phyloP scores from a whole-genome alignment of 2,888 invertebrate species.

The Drosophila mimica region DNA sequence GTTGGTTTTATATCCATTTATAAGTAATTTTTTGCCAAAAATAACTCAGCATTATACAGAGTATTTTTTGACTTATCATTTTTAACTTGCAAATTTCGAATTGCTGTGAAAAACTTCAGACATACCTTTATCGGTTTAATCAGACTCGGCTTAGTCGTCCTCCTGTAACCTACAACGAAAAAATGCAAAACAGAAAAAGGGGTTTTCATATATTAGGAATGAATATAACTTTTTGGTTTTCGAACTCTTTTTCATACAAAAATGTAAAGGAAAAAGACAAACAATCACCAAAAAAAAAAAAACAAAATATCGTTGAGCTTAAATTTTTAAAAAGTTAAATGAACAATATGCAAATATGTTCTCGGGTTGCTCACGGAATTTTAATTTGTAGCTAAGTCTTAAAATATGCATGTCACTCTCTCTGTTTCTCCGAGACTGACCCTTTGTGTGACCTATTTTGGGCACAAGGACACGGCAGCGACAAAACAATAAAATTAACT shows the following conservation, averaged over 20 bases:
- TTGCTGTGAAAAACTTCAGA: constrained; percentile 6
- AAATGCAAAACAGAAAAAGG: constrained; percentile 53
- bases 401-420: constrained; percentile 62
- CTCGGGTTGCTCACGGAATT: constrained; percentile 69
- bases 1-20: neutral
- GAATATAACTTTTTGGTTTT: constrained; percentile 60
- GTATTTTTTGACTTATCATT: constrained; percentile 16
- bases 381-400: constrained; percentile 70
- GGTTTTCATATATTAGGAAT: constrained; percentile 66
- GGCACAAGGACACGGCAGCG: constrained; percentile 45
- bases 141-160: constrained; percentile 44
- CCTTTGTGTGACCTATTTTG: constrained; percentile 72
- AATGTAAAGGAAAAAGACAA: neutral
- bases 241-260: constrained; percentile 14
- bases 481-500: constrained; percentile 76
- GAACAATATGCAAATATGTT: constrained; percentile 71
- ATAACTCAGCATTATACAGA: neutral
- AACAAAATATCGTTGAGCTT: constrained; percentile 47
- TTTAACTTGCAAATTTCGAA: neutral
- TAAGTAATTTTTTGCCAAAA: too few species aligned
- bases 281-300: neutral
- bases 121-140: constrained; percentile 76
- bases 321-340: constrained; percentile 45
- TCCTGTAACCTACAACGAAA: constrained; percentile 22
- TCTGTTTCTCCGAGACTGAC: constrained; percentile 41